Percentiles rank a stretch among this genome's conserved stretches.
phyloP scores from a whole-genome alignment of 2,113 vertebrate genomes.

The Desmodus rotundus region DNA sequence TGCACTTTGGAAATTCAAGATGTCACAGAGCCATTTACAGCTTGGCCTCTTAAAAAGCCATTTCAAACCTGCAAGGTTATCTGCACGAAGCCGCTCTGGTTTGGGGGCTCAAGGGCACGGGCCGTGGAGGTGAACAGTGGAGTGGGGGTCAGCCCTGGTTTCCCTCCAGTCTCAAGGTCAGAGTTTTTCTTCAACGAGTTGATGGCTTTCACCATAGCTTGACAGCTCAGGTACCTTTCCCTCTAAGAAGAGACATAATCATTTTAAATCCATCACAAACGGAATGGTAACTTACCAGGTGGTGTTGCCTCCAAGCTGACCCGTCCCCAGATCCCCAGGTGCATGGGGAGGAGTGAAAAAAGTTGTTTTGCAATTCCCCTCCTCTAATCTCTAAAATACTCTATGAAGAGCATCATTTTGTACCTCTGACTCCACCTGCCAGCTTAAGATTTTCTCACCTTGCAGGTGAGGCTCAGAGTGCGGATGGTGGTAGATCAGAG shows the following conservation, averaged over 20 bases:
- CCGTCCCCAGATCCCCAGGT: too few species aligned
- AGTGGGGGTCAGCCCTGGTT: accelerated
- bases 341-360: accelerated
- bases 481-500: accelerated
- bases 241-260: accelerated
- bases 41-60: neutral
- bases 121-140: neutral
- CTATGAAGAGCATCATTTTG: neutral
- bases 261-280: neutral
- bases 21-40: neutral
- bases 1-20: neutral
- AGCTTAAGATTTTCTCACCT: neutral
- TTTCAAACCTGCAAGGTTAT: neutral
- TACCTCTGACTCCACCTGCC: accelerated
- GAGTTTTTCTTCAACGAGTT: neutral
- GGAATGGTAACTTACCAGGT: neutral
- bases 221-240: neutral
- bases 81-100: neutral
- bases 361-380: neutral
- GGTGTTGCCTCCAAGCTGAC: neutral
- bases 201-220: accelerated
- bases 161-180: neutral
- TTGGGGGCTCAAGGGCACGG: accelerated
- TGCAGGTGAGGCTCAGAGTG: neutral
- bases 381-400: neutral